These are phyloP conservation scores for Bradysia coprophila DNA, from an alignment of 1,140 invertebrate species.

Conservation along the genomic window DNA sequence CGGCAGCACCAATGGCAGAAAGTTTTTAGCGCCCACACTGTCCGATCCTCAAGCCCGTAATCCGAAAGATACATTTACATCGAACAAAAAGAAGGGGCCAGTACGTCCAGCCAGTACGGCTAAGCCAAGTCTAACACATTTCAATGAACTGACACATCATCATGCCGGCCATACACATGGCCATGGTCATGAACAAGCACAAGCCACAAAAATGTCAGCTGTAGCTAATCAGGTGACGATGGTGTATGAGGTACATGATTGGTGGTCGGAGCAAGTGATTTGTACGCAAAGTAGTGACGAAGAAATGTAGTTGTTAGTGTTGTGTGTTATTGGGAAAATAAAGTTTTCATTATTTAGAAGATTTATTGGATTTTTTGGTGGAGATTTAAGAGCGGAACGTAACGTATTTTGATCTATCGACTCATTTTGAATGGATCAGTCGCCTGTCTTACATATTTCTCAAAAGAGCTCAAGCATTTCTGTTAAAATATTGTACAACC, in stretches of 20 bases:
- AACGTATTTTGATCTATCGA: too few relatives aligned
- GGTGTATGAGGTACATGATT: conserved; percentile 37
- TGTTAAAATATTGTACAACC: too few relatives aligned
- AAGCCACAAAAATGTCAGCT: neutral
- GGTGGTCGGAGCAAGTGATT: conserved; percentile 43
- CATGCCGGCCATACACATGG: neutral
- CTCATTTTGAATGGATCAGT: too few relatives aligned
- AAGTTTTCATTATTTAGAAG: too few relatives aligned
- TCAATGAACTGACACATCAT: neutral
- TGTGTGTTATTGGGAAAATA: too few relatives aligned
- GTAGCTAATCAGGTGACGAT: conserved; percentile 28
- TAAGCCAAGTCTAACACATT: conserved; percentile 4
- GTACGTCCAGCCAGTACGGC: neutral
- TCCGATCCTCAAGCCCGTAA: conserved; percentile 63
- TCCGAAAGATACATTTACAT: conserved; percentile 35
- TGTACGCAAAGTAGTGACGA: conserved; percentile 25
- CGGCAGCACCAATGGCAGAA: conserved; percentile 57
- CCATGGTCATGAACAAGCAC: neutral
- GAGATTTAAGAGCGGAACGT: too few relatives aligned
- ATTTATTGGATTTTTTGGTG: too few relatives aligned
- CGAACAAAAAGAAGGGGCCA: conserved; percentile 17
- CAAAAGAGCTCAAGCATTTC: too few relatives aligned
- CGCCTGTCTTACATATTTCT: too few relatives aligned
- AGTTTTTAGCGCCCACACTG: conserved; percentile 71
- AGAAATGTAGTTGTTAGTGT: too few relatives aligned